Conservation (phyloP, 2,113 vertebrate genomes). For the Cyanoderma ruficeps region DNA sequence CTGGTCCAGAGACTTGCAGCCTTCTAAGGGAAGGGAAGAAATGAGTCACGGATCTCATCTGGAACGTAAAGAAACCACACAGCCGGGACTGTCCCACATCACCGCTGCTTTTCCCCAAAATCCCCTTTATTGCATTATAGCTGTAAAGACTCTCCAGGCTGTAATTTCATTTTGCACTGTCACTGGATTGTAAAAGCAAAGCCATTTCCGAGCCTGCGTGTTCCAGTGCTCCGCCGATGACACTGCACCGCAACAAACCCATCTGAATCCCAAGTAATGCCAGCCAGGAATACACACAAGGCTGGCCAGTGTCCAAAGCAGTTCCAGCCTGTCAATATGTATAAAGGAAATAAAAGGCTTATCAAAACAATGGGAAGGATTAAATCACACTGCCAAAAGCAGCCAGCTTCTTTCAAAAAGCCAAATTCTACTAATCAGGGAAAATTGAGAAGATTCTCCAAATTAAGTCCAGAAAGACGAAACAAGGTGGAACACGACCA, state of each 20-base stretch:
- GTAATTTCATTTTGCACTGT: background rate
- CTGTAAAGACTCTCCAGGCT: background rate
- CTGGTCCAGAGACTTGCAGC: slow-evolving; percentile 86
- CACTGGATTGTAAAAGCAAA: background rate
- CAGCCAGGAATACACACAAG: background rate
- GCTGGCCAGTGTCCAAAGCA: background rate
- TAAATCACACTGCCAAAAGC: background rate
- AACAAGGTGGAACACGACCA: background rate
- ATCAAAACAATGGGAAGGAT: background rate
- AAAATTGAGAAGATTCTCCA: background rate
- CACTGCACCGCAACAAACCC: background rate
- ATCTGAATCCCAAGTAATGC: background rate
- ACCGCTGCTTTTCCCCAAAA: accelerated
- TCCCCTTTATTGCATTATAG: background rate
- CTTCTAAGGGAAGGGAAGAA: slow-evolving; percentile 62
- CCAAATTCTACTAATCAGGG: background rate
- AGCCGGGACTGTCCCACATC: background rate
- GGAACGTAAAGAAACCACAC: background rate
- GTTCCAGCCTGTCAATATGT: background rate
- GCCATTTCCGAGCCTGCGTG: background rate
- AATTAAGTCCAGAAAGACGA: background rate
- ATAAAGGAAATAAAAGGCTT: slow-evolving; percentile 9
- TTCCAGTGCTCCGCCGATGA: background rate
- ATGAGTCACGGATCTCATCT: background rate
- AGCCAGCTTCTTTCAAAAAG: background rate